Base-by-base conservation (phyloP, 2,888 invertebrate species). In the Megalurothrips usitatus region DNA sequence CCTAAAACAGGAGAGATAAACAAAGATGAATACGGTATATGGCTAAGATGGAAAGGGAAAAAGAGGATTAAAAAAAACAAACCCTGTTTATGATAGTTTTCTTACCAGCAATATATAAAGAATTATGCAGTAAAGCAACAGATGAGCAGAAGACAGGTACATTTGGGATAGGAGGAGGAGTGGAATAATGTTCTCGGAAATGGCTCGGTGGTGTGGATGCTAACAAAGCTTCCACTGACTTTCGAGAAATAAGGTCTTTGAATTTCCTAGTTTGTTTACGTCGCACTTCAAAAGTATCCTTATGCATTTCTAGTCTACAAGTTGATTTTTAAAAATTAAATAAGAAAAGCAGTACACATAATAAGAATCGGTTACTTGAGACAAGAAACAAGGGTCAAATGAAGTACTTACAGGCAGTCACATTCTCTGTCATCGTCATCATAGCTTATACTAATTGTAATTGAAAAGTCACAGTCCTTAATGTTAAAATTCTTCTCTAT, bases 101-200 rank as follows among this genome's bases (percentile, higher is more conserved):
- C 85, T 83, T 83, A 91, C 91, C 91, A 88, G 85, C 94, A 81
- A 95, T 86, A 86, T 90, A 94, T 48, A 92, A 86, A 17, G 93
- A 90, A 82, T 90, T 89, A 84, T 92, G 91, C 6, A 87, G 86
- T 83, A 91, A 91, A 1, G 87, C 86, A 4, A 93, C 89, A 79
- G 88, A 87, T 34, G 89, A 89, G 84, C 91, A 89, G 6, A 83
- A 84, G 8, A 90, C 88, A 47, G 85, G 84, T 43, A 85, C 85
- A 14, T 85, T 84, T 0, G 91, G 90, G 11, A 87, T 83, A 0
- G 87, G 84, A 1, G 91, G 92, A 14, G 91, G 92, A 83, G 90
- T 87, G 80, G 88, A 84, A 83, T 89, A 89, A 85, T 87, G 85
- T 82, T 89, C 84, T 85, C 89, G 86, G 84, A 92, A 92, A 58